A percentile compares a stretch with the other conserved stretches of the same genome.
phyloP scores from a whole-genome alignment of 2,888 invertebrate genomes.

The Caenorhabditis plicata region DNA sequence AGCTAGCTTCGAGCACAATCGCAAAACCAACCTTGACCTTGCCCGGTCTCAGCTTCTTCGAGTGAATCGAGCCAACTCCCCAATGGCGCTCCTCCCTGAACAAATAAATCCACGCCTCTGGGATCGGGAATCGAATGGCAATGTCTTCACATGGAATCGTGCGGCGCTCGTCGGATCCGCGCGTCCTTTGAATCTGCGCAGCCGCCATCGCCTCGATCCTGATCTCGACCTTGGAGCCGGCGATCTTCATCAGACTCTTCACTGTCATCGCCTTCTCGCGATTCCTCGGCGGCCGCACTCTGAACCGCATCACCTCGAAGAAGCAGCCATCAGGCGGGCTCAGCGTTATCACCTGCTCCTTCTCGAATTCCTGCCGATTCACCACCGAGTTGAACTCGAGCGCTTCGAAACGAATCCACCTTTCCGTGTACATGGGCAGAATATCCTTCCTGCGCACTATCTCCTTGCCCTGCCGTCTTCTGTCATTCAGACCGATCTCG shows the following conservation, averaged over 20 bases:
- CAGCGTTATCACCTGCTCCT: conserved; percentile 67
- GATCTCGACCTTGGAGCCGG: conserved; percentile 76
- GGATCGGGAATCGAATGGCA: conserved; percentile 86
- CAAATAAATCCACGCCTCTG: conserved; percentile 98
- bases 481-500: conserved; percentile 94
- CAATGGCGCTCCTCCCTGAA: conserved; percentile 86
- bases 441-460: conserved; percentile 98
- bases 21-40: conserved; percentile 69
- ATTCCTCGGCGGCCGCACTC: conserved; percentile 90
- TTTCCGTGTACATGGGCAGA: conserved; percentile 91
- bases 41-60: conserved; percentile 74
- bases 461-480: conserved; percentile 71
- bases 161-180: conserved; percentile 90
- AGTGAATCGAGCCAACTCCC: conserved; percentile 93
- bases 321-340: conserved; percentile 64
- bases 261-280: conserved; percentile 93
- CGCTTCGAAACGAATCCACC: conserved; percentile 94
- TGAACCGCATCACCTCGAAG: conserved; percentile 67
- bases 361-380: conserved; percentile 77
- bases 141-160: conserved; percentile 95
- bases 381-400: conserved; percentile 94
- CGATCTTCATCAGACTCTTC: conserved; percentile 74
- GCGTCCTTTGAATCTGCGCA: conserved; percentile 67
- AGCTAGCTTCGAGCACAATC: background rate
- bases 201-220: conserved; percentile 93